Base-by-base conservation (phyloP, 2,888 invertebrate species). In the Lydus trimaculatus region DNA sequence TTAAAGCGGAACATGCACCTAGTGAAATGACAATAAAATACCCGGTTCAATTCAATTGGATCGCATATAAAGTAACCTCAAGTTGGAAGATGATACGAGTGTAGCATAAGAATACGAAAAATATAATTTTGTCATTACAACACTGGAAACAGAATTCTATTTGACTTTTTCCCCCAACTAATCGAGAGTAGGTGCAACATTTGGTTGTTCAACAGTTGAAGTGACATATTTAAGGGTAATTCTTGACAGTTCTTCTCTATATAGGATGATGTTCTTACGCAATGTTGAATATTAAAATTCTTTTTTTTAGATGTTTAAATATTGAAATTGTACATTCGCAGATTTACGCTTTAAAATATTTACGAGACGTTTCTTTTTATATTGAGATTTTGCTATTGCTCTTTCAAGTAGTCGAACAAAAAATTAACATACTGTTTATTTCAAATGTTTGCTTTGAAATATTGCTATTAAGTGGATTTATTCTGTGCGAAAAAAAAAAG, bases 21-120 rank as follows among this genome's bases (percentile, higher is more conserved):
- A 62, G 48, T 58, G 66, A 65, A 70, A 68, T 67, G 66, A 66
- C 65, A 68, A 60, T 36, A 68, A 68, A 70, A 66, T 63, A 62
- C 43, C 58, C 64, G 60, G 65, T 70, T 68, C 72, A 36, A 66
- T 70, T 72, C 68, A 64, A 63, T 56, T 43, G 67, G 58, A 63
- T 63, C 66, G 64, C 62, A 71, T 67, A 69, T 33, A 66, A 60
- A 60, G 8, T 31, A 60, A 33, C 36, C 60, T n/a, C 60, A 31
- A 5, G n/a, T 43, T 43, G 43, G 9, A 17, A n/a, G n/a, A 7
- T 7, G 43, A 43, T 43, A 43, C 43, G 43, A n/a, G 17, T 6
- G n/a, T 17, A 2, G 43, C 4, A 43, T 43, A 1, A 43, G n/a
- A 43, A 43, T 43, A 0, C 17, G n/a, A 39, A n/a, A 1, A 43